Conservation (phyloP, 2,888 invertebrate species). For the Luperina nickerlii region DNA sequence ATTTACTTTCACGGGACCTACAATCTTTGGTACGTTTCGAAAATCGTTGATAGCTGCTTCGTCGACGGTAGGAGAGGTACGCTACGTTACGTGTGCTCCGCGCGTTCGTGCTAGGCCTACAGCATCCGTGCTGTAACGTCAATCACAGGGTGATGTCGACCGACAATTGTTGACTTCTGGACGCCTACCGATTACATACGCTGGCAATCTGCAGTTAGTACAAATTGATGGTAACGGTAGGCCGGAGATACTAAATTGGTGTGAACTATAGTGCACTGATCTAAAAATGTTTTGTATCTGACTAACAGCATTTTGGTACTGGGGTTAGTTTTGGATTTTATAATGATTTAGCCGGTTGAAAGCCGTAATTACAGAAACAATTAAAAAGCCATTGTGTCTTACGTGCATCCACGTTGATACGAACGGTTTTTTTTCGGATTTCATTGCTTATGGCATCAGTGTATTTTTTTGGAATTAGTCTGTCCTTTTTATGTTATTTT, state of each 20-base stretch:
- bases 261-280: too few species aligned
- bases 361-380: neutral
- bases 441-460: neutral
- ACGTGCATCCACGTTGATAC: too few species aligned
- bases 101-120: neutral
- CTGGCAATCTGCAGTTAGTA: constrained; percentile 17
- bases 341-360: neutral
- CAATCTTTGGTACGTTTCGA: neutral
- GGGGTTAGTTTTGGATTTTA: neutral
- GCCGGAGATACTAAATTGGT: neutral
- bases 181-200: constrained; percentile 24
- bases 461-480: neutral
- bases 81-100: neutral
- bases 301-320: neutral
- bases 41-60: neutral
- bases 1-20: neutral
- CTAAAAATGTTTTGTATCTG: neutral
- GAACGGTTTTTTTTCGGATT: neutral
- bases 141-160: constrained; percentile 30
- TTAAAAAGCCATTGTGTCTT: neutral
- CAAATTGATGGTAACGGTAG: constrained; percentile 12
- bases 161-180: constrained; percentile 11
- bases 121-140: neutral
- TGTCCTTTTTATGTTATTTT: neutral
- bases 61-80: neutral